phyloP scores from a whole-genome alignment of 2,797 vertebrate species.

The Scolopax rusticola region DNA sequence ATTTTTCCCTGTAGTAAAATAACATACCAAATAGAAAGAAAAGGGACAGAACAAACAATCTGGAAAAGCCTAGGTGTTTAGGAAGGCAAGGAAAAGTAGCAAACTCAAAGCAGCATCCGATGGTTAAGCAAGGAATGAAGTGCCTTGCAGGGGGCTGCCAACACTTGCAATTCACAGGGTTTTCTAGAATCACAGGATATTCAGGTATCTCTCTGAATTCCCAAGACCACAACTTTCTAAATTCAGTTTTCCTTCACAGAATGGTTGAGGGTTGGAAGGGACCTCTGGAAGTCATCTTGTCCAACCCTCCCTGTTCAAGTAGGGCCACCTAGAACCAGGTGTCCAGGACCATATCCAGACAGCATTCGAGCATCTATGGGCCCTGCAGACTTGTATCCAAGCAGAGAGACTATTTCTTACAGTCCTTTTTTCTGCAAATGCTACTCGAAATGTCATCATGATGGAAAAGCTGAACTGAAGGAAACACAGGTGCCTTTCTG shows the following conservation, averaged over 20 bases:
- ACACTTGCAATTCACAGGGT: not conserved
- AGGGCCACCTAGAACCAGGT: not conserved
- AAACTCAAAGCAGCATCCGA: not conserved
- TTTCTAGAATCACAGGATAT: not conserved
- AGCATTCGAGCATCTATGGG: not conserved
- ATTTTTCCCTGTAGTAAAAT: not conserved
- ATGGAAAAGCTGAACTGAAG: not conserved
- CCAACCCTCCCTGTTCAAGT: accelerated
- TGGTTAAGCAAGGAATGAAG: not conserved
- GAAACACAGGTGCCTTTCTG: not conserved
- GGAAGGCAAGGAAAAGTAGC: not conserved
- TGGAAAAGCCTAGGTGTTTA: not conserved
- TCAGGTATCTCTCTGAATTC: not conserved
- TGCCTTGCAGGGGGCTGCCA: not conserved
- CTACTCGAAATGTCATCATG: not conserved
- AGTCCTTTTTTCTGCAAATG: not conserved
- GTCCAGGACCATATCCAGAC: not conserved
- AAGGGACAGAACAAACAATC: not conserved
- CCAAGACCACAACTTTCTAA: not conserved
- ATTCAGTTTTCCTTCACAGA: not conserved
- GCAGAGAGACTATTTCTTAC: not conserved
- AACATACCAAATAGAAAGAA: not conserved
- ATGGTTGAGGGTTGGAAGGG: not conserved
- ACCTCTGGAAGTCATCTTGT: not conserved
- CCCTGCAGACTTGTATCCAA: not conserved